A percentile compares a stretch with the other conserved stretches of the same genome.
phyloP scores from a whole-genome alignment of 2,888 invertebrate genomes.

The Asteroscopus sphinx region DNA sequence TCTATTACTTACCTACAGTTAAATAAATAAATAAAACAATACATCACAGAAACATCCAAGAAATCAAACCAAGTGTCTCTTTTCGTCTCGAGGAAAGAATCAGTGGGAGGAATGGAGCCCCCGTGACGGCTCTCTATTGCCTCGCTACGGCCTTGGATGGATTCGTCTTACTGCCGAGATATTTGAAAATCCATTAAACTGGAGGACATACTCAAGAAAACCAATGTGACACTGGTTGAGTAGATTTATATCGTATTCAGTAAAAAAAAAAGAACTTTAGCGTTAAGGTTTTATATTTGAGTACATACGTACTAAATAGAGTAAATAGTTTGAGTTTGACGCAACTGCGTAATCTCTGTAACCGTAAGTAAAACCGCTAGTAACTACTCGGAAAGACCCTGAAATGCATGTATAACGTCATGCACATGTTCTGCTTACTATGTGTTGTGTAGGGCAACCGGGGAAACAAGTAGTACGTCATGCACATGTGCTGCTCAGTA shows the following conservation, averaged over 20 bases:
- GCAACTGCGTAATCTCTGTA: conserved; percentile 35
- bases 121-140: conserved; percentile 24
- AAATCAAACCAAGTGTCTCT: neutral
- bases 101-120: conserved; percentile 18
- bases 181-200: conserved; percentile 39
- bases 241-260: conserved; percentile 11
- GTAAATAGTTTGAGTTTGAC: conserved; percentile 32
- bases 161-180: conserved; percentile 20
- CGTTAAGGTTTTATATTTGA: conserved; percentile 12
- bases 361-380: conserved; percentile 11
- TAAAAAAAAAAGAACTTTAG: conserved; percentile 2
- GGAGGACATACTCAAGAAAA: conserved; percentile 16
- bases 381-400: conserved; percentile 36
- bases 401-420: conserved; percentile 17
- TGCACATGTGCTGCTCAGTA: too few relatives aligned
- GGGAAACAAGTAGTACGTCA: neutral
- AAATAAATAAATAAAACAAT: neutral
- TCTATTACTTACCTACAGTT: neutral
- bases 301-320: neutral
- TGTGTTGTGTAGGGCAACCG: conserved; percentile 11
- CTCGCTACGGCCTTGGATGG: conserved; percentile 26
- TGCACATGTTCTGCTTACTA: conserved; percentile 10
- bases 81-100: conserved; percentile 13
- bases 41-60: too few relatives aligned
- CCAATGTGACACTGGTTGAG: conserved; percentile 4